Conservation (phyloP, 2,797 vertebrate species). For the Choloepus didactylus region DNA sequence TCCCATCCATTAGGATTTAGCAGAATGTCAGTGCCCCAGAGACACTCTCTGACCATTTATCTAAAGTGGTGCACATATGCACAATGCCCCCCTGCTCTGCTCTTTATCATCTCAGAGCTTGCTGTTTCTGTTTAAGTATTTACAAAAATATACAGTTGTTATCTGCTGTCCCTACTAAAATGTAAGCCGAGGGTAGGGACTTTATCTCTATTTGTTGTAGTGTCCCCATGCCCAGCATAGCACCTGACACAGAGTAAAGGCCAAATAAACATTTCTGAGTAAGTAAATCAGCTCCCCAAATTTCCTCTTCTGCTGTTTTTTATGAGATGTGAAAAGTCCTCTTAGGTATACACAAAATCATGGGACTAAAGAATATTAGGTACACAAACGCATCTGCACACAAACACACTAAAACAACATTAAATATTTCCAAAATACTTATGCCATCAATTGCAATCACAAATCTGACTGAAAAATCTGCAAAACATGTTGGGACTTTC, state of each 20-base stretch:
- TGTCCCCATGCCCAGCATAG: background rate
- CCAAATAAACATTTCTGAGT: background rate
- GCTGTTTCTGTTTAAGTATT: background rate
- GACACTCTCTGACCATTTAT: background rate
- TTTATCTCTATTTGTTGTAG: background rate
- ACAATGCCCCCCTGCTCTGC: background rate
- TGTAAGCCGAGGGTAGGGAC: background rate
- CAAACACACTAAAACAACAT: background rate
- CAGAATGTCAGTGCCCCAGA: background rate
- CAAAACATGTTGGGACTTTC: background rate
- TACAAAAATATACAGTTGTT: background rate
- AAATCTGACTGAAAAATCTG: background rate
- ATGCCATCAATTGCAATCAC: background rate
- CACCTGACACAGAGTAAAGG: background rate
- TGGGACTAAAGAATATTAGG: background rate
- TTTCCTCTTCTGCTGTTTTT: background rate
- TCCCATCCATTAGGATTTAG: background rate
- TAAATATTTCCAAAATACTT: background rate
- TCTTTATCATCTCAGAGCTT: background rate
- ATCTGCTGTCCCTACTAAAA: background rate
- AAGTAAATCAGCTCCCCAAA: background rate
- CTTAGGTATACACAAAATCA: slow-evolving; percentile 19
- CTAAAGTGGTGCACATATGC: background rate
- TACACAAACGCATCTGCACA: background rate
- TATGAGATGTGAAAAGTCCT: background rate